Percentiles rank a stretch among this genome's conserved stretches.
Evolutionary conservation across 2,888 invertebrate genomes (phyloP).

Genomic region (Andrena dorsata): DNA sequence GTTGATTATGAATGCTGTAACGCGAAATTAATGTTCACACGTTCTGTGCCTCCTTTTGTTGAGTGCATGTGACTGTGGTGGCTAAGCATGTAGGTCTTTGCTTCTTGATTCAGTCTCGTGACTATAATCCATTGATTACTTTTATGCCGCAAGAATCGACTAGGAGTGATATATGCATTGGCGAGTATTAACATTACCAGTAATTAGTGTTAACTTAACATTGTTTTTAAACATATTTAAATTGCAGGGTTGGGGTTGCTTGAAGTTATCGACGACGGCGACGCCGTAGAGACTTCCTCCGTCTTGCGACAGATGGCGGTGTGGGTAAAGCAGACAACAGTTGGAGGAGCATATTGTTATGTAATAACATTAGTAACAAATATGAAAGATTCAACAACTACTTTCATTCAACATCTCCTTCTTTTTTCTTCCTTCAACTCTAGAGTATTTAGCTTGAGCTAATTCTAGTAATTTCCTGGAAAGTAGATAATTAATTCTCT

Average conservation of each 20-base stretch:
- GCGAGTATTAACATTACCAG: not conserved
- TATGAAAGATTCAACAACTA: too few species aligned
- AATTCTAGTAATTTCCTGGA: too few species aligned
- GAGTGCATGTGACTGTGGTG: not conserved
- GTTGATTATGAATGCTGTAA: conserved; percentile 46
- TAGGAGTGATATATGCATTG: not conserved
- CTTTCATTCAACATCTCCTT: too few species aligned
- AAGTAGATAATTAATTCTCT: too few species aligned
- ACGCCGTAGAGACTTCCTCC: not conserved
- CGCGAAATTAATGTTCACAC: conserved; percentile 51
- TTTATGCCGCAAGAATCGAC: not conserved
- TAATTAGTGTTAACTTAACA: not conserved
- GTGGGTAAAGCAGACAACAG: not conserved
- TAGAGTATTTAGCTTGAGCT: too few species aligned
- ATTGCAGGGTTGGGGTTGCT: not conserved
- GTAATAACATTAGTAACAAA: too few species aligned
- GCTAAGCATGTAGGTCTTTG: conserved; percentile 37
- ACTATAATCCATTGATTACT: not conserved
- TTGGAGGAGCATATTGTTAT: too few species aligned
- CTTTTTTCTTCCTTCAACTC: too few species aligned
- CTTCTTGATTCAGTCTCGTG: conserved; percentile 31
- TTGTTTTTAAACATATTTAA: not conserved
- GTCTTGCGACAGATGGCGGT: conserved; percentile 23
- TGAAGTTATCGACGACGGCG: conserved; percentile 12
- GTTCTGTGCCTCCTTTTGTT: conserved; percentile 14